Conservation (phyloP, 2,797 vertebrate species). For the Hylomyscus alleni region DNA sequence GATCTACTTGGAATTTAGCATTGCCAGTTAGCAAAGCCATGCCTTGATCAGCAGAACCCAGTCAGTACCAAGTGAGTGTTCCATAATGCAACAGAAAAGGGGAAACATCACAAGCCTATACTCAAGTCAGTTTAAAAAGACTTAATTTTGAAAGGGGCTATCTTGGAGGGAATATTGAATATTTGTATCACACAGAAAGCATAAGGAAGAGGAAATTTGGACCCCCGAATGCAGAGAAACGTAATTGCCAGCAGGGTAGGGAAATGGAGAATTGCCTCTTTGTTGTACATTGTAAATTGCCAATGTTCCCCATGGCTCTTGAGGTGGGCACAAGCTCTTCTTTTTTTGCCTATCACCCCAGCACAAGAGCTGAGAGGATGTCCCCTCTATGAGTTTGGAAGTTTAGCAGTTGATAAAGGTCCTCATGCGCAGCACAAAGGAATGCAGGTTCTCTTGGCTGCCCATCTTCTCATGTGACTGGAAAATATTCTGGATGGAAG, state of each 20-base stretch:
- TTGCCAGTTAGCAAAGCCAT: constrained; percentile 39
- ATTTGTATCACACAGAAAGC: background rate
- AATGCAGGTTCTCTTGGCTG: constrained; percentile 66
- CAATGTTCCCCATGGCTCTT: background rate
- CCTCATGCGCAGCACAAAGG: constrained; percentile 56
- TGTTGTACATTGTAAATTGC: background rate
- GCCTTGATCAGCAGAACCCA: constrained; percentile 16
- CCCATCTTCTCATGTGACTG: constrained; percentile 57
- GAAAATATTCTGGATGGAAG: constrained; percentile 70
- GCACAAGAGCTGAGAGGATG: constrained; percentile 57
- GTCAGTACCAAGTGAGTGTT: constrained; percentile 9
- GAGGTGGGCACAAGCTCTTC: background rate
- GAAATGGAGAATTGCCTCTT: background rate
- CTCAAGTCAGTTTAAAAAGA: constrained; percentile 45
- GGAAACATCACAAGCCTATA: background rate
- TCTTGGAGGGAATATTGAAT: background rate
- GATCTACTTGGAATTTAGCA: background rate
- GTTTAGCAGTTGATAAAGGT: constrained; percentile 66
- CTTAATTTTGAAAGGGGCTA: constrained; percentile 28
- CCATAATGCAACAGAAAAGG: background rate
- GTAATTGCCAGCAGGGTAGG: background rate
- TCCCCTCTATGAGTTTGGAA: constrained; percentile 36
- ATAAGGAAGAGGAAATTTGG: background rate
- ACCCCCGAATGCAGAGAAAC: background rate
- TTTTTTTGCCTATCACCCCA: constrained; percentile 19